These are phyloP conservation scores for Albula goreensis DNA, from an alignment of 2,113 vertebrate genomes.

Conservation along the genomic window DNA sequence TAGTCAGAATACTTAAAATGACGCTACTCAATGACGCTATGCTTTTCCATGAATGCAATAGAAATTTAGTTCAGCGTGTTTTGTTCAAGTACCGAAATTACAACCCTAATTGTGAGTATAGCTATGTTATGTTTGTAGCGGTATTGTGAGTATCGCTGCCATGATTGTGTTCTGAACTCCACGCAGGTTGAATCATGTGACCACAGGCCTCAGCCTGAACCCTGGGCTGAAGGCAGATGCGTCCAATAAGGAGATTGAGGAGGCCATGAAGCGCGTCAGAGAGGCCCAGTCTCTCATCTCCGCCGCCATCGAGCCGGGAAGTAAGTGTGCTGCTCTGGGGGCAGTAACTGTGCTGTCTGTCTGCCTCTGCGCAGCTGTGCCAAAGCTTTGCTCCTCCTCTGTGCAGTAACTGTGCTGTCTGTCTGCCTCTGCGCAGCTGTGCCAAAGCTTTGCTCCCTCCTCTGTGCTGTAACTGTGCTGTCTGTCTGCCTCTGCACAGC, in stretches of 20 bases:
- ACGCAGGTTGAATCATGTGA: slow-evolving; percentile 88
- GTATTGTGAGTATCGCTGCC: neutral
- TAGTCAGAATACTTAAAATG: too few species aligned
- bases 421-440: slow-evolving; percentile 32
- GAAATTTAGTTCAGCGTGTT: too few species aligned
- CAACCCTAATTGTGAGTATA: neutral
- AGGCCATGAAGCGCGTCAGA: slow-evolving; percentile 96
- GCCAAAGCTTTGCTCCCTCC: too few species aligned
- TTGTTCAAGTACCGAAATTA: too few species aligned
- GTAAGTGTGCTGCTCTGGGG: slow-evolving; percentile 58
- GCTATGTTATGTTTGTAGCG: neutral
- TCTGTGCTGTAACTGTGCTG: too few species aligned
- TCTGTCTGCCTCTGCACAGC: too few species aligned
- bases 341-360: neutral
- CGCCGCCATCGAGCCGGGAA: slow-evolving; percentile 95
- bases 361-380: too few species aligned
- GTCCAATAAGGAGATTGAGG: slow-evolving; percentile 97
- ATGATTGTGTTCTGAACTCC: neutral
- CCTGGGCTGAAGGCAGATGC: slow-evolving; percentile 88
- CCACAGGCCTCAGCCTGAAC: slow-evolving; percentile 83
- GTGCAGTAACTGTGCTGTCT: too few species aligned
- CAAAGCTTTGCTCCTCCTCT: too few species aligned
- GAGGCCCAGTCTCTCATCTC: slow-evolving; percentile 97
- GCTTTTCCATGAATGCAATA: too few species aligned
- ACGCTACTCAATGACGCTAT: too few species aligned